Conservation (phyloP, 2,797 vertebrate genomes). For the Euphonia xanthogaster region DNA sequence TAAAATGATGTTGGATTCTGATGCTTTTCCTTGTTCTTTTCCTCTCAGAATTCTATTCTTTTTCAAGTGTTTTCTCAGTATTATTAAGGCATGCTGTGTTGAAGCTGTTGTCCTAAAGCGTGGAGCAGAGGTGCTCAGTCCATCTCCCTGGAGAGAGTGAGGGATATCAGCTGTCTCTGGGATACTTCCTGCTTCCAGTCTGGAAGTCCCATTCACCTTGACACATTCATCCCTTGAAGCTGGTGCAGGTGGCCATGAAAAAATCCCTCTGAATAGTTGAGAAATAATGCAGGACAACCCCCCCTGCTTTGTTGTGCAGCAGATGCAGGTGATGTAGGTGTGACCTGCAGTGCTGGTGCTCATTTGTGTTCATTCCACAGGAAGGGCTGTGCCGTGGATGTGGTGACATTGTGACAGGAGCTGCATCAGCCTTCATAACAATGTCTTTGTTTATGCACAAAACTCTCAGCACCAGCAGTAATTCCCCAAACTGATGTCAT, state of each 20-base stretch:
- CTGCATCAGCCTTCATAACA: background rate
- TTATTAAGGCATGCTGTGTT: background rate
- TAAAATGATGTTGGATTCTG: background rate
- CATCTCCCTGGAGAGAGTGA: background rate
- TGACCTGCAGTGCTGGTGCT: background rate
- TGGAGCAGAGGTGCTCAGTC: background rate
- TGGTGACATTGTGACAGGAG: background rate
- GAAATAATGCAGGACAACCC: background rate
- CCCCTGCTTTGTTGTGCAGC: background rate
- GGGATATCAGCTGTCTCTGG: background rate
- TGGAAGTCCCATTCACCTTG: background rate
- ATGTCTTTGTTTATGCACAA: background rate
- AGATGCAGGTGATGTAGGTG: background rate
- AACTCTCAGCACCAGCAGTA: conserved; percentile 12
- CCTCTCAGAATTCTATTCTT: background rate
- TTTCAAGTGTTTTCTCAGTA: background rate
- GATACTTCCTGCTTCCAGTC: background rate
- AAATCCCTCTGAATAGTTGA: background rate
- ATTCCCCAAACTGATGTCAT: conserved; percentile 12
- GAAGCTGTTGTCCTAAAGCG: background rate
- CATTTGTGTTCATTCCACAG: conserved; percentile 12
- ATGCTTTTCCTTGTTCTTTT: background rate
- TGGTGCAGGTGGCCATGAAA: background rate
- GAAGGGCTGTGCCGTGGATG: background rate
- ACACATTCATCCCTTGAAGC: background rate